These are phyloP conservation scores for Acronicta psi DNA, from an alignment of 2,888 invertebrate genomes.

Conservation along the genomic window DNA sequence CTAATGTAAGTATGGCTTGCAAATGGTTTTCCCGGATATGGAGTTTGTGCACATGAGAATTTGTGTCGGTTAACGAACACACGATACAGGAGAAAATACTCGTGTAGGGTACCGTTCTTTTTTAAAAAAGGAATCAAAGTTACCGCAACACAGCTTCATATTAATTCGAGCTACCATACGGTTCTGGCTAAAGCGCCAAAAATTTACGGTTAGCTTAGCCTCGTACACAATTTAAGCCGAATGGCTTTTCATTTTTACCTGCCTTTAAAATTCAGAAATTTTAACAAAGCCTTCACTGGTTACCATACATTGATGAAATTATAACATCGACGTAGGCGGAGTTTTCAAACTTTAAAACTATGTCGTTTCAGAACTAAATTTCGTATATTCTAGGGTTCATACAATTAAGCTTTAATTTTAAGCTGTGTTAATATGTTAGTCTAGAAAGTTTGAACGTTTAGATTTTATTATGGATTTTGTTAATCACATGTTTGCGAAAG, in stretches of 20 bases:
- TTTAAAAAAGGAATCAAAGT: slow-evolving; percentile 4
- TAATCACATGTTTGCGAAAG: slow-evolving; percentile 1
- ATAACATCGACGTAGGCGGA: slow-evolving; percentile 58
- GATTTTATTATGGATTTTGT: slow-evolving; percentile 20
- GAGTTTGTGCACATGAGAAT: too few species aligned
- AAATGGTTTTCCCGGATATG: too few species aligned
- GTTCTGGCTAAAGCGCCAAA: slow-evolving; percentile 70
- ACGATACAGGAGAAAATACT: too few species aligned
- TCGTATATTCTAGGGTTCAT: slow-evolving; percentile 28
- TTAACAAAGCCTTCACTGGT: slow-evolving; percentile 63
- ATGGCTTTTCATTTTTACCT: slow-evolving; percentile 72
- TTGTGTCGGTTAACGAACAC: too few species aligned
- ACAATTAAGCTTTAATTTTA: slow-evolving; percentile 38
- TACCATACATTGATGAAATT: slow-evolving; percentile 63
- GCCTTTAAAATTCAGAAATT: slow-evolving; percentile 70
- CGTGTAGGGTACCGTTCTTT: too few species aligned
- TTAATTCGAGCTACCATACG: slow-evolving; percentile 57
- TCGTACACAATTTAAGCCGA: slow-evolving; percentile 70
- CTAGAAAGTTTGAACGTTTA: slow-evolving; percentile 34
- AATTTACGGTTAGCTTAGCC: slow-evolving; percentile 72
- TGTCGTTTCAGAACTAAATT: slow-evolving; percentile 48
- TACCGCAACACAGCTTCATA: slow-evolving; percentile 37
- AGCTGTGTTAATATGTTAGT: slow-evolving; percentile 41
- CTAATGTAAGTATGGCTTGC: too few species aligned
- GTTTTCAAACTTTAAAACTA: slow-evolving; percentile 61